Base-by-base conservation (phyloP, 2,797 vertebrate species). In the Sternotherus odoratus region DNA sequence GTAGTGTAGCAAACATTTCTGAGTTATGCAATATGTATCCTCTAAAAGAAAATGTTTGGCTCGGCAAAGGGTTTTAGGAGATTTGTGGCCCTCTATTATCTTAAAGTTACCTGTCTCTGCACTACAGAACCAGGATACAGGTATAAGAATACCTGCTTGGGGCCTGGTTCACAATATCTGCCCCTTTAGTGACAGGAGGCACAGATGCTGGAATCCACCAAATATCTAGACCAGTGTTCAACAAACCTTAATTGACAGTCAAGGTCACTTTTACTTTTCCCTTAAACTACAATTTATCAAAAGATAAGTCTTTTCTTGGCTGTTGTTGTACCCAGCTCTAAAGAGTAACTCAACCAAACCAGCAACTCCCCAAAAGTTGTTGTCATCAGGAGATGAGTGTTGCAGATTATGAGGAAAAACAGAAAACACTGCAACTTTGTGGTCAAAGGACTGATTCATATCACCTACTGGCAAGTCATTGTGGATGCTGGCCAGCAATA, bases 401-500 rank as follows among this genome's bases (percentile, higher is more conserved):
- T 72, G 75, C 6, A 86, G 51, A 92, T 33, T 63, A 86, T 28
- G 30, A 79, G 24, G 92, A 83, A 78, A 91, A 95, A 95, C 93
- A 21, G 0, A 90, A 95, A 93, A 60, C 39, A 54, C 49, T 83
- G 6, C 4, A 77, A 48, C 63, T 86, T 48, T 5, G 6, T 28
- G 12, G 89, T 78, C 63, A 57, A 88, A 87, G 63, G 36, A 77
- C 0, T 49, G 39, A 81, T 60, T 60, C 30, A 15, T 33, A 33
- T 60, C 57, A 33, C 30, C 57, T 60, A 33, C 15, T 33, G 15
- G 28, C 13, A 94, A 89, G 66, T 39, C 3, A 23, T 39, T 39
- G 21, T 23, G 21, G 21, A 69, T 24, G 66, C 8, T 21, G 36
- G 19, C 17, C 36, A 69, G 66, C n/a, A 39, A 6, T 24, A 39